A percentile compares a stretch with the other conserved stretches of the same genome.
Conservation (phyloP, 2,113 vertebrate genomes). For the Pavo muticus region DNA sequence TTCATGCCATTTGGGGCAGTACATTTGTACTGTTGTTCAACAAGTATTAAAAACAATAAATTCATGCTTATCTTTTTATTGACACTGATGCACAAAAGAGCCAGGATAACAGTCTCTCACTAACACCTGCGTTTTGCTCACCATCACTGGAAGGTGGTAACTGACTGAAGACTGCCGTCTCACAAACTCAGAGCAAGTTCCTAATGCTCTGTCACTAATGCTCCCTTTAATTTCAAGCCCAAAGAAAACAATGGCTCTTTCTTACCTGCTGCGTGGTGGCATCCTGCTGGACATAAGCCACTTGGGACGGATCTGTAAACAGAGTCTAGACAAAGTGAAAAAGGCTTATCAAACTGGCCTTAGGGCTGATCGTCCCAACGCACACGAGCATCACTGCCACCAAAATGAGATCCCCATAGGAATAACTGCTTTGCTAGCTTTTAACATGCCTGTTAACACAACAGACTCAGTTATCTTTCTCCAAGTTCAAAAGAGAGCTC, state of each 20-base stretch:
- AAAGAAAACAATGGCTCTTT: not conserved
- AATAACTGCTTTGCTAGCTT: not conserved
- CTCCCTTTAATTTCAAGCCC: not conserved
- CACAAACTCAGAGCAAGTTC: not conserved
- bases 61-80: not conserved
- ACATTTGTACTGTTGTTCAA: not conserved
- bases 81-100: not conserved
- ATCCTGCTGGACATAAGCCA: conserved; percentile 97
- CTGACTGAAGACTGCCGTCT: not conserved
- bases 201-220: accelerated
- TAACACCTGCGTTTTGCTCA: not conserved
- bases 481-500: not conserved
- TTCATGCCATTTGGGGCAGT: not conserved
- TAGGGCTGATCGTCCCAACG: conserved; percentile 1
- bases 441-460: not conserved
- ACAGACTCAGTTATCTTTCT: not conserved
- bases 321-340: conserved; percentile 83
- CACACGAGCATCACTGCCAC: not conserved
- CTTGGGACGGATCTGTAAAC: conserved; percentile 96
- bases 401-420: not conserved
- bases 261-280: conserved; percentile 93
- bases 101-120: not conserved
- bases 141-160: not conserved
- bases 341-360: conserved; percentile 55
- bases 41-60: not conserved